Evolutionary conservation across 2,888 invertebrate species (phyloP).

Genomic region (Syrista parreyssii): DNA sequence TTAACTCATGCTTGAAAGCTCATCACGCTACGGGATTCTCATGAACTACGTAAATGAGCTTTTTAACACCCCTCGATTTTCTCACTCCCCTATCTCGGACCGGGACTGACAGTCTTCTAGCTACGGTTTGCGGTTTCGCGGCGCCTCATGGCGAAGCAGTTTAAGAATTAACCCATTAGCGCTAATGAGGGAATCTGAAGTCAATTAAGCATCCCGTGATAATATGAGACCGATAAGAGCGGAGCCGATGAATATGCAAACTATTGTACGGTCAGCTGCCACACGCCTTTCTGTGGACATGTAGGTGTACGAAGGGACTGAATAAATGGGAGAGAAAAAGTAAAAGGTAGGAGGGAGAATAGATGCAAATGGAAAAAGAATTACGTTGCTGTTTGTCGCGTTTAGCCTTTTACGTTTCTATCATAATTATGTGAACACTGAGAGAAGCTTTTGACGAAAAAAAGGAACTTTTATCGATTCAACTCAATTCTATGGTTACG

Average conservation of each 20-base stretch:
- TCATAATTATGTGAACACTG: not conserved
- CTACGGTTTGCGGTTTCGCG: conserved; percentile 7
- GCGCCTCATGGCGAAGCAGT: conserved; percentile 18
- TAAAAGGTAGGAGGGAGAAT: not conserved
- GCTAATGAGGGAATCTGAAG: conserved; percentile 60
- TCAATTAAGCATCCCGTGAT: conserved; percentile 58
- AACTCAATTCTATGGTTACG: not conserved
- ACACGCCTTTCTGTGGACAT: conserved; percentile 31
- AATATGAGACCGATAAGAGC: conserved; percentile 53
- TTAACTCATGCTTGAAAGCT: not conserved
- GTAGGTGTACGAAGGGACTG: not conserved
- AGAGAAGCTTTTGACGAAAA: not conserved
- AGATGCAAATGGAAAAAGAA: not conserved
- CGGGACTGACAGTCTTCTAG: not conserved
- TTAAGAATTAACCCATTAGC: conserved; percentile 57
- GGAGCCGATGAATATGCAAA: conserved; percentile 60
- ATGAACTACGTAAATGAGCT: not conserved
- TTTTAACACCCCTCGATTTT: not conserved
- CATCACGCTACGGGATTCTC: not conserved
- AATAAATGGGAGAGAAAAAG: conserved; percentile 1
- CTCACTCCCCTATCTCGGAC: not conserved
- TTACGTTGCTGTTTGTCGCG: not conserved
- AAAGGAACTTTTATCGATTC: not conserved
- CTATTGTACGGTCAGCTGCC: conserved; percentile 53
- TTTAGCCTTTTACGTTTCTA: not conserved